A percentile compares a stretch with the other conserved stretches of the same genome.
Evolutionary conservation across 2,888 invertebrate genomes (phyloP).

Genomic region (Ormyrus thymus): DNA sequence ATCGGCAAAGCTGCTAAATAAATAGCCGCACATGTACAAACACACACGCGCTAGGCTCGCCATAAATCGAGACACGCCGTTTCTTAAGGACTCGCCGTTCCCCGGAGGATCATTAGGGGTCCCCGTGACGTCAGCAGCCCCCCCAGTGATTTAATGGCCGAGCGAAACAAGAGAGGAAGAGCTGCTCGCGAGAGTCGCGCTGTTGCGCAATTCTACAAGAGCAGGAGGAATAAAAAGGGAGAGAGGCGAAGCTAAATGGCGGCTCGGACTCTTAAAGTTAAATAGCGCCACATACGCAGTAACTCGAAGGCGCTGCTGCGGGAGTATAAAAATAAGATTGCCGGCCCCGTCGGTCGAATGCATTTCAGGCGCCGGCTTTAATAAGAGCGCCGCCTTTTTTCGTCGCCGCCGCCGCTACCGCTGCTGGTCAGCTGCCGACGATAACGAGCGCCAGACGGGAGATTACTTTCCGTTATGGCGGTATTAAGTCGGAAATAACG

Average conservation of each 20-base stretch:
- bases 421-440: neutral
- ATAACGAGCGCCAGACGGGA: slow-evolving; percentile 16
- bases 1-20: slow-evolving; percentile 33
- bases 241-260: no score
- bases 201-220: no score
- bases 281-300: no score
- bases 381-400: neutral
- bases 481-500: slow-evolving; percentile 13
- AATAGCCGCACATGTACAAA: slow-evolving; percentile 18
- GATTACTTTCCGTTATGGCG: slow-evolving; percentile 16
- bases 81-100: slow-evolving; percentile 28
- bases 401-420: no score
- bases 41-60: neutral
- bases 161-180: slow-evolving; percentile 16
- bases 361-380: neutral
- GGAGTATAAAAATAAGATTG: no score
- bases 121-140: slow-evolving; percentile 36
- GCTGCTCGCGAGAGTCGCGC: no score
- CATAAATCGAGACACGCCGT: slow-evolving; percentile 26
- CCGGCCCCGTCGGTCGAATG: no score
- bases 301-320: no score
- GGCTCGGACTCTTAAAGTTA: no score
- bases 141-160: slow-evolving; percentile 40
- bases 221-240: no score
- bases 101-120: slow-evolving; percentile 38